phyloP scores from a whole-genome alignment of 2,113 vertebrate genomes.

The Oryzias woworae region DNA sequence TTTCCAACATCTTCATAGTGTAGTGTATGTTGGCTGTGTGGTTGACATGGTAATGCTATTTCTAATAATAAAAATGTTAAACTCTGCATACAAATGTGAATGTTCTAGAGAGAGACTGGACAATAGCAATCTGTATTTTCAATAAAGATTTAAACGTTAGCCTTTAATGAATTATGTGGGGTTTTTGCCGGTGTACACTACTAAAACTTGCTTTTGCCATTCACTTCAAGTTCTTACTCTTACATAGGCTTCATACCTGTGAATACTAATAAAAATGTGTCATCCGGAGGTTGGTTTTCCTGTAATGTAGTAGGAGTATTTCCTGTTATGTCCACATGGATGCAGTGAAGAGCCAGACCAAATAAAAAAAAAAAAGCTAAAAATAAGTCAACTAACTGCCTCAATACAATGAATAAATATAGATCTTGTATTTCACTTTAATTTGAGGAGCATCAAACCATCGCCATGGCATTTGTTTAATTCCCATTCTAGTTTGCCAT shows the following conservation, averaged over 20 bases:
- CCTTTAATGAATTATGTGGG: background rate
- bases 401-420: too few relatives aligned
- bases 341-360: background rate
- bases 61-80: constrained; percentile 6
- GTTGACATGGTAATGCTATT: constrained; percentile 9
- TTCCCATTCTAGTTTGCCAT: too few relatives aligned
- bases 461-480: too few relatives aligned
- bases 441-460: too few relatives aligned
- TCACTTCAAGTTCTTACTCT: too few relatives aligned
- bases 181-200: background rate
- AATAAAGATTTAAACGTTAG: constrained; percentile 63
- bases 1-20: constrained; percentile 26
- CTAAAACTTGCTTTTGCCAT: too few relatives aligned
- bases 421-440: too few relatives aligned
- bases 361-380: background rate
- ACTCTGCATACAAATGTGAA: constrained; percentile 27
- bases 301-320: background rate
- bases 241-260: too few relatives aligned
- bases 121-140: constrained; percentile 51
- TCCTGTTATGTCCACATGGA: constrained; percentile 12
- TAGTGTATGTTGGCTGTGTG: background rate
- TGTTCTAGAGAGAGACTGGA: constrained; percentile 25
- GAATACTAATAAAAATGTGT: too few relatives aligned
- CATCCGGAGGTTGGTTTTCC: too few relatives aligned
- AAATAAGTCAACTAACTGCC: background rate